Conservation (phyloP, 2,113 vertebrate genomes). For the Bubalus kerabau region DNA sequence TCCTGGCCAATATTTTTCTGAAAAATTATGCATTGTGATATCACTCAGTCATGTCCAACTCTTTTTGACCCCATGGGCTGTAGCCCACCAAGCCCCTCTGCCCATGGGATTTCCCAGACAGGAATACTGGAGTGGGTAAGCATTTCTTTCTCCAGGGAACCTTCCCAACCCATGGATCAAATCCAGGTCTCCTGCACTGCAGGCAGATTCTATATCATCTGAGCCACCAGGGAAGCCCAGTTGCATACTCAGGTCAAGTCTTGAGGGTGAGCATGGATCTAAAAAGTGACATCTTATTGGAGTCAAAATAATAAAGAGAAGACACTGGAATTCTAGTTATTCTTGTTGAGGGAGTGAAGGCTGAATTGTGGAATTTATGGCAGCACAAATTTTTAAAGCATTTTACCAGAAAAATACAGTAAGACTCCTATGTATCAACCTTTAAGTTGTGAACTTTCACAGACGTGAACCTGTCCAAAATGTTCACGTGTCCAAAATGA, state of each 20-base stretch:
- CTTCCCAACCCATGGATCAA: background rate
- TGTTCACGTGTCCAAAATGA: background rate
- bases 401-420: constrained; percentile 18
- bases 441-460: background rate
- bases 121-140: background rate
- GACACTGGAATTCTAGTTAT: constrained; percentile 35
- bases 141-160: background rate
- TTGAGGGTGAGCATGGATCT: background rate
- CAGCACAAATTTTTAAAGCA: constrained; percentile 17
- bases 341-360: constrained; percentile 15
- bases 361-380: constrained; percentile 23
- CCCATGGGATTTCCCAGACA: background rate
- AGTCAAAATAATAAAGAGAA: constrained; percentile 33
- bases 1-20: background rate
- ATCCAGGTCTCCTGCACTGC: background rate
- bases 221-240: background rate
- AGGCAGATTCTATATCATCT: background rate
- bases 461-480: background rate
- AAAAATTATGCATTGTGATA: background rate
- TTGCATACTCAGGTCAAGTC: background rate
- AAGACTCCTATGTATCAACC: background rate
- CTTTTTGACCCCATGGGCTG: background rate
- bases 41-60: background rate
- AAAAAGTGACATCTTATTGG: background rate
- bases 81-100: background rate